These are phyloP conservation scores for Microchrysa polita DNA, from an alignment of 2,888 invertebrate genomes.

Conservation along the genomic window DNA sequence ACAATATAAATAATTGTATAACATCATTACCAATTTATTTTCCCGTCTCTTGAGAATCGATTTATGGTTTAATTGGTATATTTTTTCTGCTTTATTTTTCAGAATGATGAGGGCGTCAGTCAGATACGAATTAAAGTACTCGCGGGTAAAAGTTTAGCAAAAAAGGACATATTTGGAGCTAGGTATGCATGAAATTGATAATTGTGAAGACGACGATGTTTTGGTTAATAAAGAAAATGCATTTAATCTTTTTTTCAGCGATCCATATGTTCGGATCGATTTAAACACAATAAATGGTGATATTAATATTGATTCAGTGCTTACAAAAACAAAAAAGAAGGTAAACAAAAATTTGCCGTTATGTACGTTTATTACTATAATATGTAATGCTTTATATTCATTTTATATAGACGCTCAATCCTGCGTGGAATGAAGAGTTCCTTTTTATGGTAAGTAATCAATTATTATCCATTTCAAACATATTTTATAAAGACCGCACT, in stretches of 20 bases:
- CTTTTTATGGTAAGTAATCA: constrained; percentile 83
- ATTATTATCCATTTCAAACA: too few species aligned
- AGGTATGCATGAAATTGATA: constrained; percentile 74
- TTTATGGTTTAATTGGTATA: constrained; percentile 38
- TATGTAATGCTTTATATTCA: constrained; percentile 39
- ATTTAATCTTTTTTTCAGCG: constrained; percentile 69
- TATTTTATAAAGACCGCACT: too few species aligned
- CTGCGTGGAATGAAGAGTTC: constrained; percentile 98
- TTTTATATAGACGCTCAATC: constrained; percentile 84
- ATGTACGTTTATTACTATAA: too few species aligned
- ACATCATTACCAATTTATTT: too few species aligned
- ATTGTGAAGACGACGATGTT: too few species aligned
- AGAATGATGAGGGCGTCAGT: constrained; percentile 83
- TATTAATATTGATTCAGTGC: constrained; percentile 88
- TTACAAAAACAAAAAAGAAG: constrained; percentile 97
- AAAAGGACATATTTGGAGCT: constrained; percentile 99
- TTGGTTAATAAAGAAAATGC: neutral
- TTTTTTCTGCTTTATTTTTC: constrained; percentile 59
- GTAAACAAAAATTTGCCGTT: constrained; percentile 65
- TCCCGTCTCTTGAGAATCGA: neutral
- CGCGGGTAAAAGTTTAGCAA: constrained; percentile 90
- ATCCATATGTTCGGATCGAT: constrained; percentile 96
- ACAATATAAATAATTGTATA: too few species aligned
- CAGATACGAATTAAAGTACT: constrained; percentile 86
- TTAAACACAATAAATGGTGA: constrained; percentile 86